Conservation (phyloP, 2,888 invertebrate species). For the Caenorhabditis sulstoni region DNA sequence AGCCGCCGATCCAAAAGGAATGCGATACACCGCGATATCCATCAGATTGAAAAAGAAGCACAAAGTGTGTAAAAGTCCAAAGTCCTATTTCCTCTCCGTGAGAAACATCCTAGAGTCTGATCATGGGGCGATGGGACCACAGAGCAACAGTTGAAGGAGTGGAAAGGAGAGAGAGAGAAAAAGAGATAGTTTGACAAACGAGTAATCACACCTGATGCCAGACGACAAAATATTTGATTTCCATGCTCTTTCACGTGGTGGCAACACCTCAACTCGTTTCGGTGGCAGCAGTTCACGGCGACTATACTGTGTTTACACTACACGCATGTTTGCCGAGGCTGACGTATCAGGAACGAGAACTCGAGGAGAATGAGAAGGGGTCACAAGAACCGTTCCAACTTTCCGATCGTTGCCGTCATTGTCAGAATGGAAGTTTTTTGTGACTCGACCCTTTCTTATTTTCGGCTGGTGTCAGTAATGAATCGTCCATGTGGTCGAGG, state of each 20-base stretch:
- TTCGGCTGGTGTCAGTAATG: too few relatives aligned
- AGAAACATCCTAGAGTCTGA: too few relatives aligned
- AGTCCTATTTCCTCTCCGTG: not conserved
- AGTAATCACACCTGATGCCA: not conserved
- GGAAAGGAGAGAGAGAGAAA: too few relatives aligned
- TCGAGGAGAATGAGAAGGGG: not conserved
- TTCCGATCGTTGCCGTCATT: not conserved
- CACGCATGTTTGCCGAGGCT: not conserved
- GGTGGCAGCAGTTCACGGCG: not conserved
- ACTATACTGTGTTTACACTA: not conserved
- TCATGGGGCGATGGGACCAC: too few relatives aligned
- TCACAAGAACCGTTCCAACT: conserved; percentile 1
- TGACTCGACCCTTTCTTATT: not conserved
- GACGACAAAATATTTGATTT: not conserved
- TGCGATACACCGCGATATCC: too few relatives aligned
- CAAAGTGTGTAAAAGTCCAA: conserved; percentile 13
- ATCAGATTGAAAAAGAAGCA: not conserved
- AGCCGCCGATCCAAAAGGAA: too few relatives aligned
- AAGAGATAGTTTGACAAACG: too few relatives aligned
- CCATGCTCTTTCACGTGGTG: not conserved
- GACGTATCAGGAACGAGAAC: not conserved
- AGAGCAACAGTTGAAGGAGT: too few relatives aligned
- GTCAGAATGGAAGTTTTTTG: not conserved
- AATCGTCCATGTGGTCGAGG: too few relatives aligned
- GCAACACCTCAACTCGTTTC: not conserved